Evolutionary conservation across 2,797 vertebrate genomes (phyloP).

Genomic region (Urocyon cinereoargenteus): DNA sequence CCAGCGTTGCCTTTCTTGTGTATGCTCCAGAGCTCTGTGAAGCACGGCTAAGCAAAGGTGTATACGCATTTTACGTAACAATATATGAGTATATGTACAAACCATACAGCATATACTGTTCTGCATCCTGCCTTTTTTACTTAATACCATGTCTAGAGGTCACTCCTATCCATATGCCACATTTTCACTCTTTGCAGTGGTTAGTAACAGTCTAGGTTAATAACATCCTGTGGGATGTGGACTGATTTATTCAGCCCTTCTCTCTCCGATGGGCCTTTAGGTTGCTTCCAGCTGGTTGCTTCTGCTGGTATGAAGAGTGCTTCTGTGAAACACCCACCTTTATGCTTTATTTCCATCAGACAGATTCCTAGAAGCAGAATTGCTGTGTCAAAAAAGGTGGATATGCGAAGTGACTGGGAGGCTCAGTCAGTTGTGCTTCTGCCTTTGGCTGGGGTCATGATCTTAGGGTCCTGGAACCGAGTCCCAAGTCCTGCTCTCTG

Average conservation of each 20-base stretch:
- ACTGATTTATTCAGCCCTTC: not conserved
- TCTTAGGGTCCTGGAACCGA: too few relatives aligned
- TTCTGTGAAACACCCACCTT: rapidly evolving
- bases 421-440: too few relatives aligned
- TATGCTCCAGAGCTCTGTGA: not conserved
- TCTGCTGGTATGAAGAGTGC: not conserved
- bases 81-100: not conserved
- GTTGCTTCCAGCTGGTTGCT: not conserved
- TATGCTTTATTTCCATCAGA: not conserved
- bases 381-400: not conserved
- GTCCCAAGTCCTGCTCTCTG: too few relatives aligned
- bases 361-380: not conserved
- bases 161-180: not conserved
- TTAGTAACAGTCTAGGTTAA: not conserved
- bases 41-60: not conserved
- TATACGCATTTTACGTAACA: not conserved
- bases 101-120: not conserved
- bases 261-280: not conserved
- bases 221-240: not conserved
- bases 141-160: not conserved
- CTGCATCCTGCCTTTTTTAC: not conserved
- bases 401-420: not conserved
- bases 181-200: not conserved
- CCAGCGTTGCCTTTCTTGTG: not conserved
- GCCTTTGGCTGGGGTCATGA: too few relatives aligned